phyloP scores from a whole-genome alignment of 2,888 invertebrate genomes.

The Caradrina clavipalpis region DNA sequence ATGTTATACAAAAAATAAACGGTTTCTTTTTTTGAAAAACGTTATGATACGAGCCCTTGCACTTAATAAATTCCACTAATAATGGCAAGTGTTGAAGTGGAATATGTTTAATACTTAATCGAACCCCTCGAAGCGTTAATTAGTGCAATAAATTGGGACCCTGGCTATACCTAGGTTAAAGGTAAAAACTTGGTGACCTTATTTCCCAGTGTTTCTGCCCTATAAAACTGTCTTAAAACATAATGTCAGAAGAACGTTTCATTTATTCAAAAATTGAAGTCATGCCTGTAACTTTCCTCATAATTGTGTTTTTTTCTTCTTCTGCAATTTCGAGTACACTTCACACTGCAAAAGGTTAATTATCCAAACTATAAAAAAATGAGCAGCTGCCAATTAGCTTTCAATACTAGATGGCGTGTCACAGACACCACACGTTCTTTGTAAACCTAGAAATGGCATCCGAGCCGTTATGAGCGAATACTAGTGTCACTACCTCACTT shows the following conservation, averaged over 20 bases:
- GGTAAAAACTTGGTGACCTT: constrained; percentile 47
- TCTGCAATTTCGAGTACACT: constrained; percentile 53
- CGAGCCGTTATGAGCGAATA: constrained; percentile 53
- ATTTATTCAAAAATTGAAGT: constrained; percentile 53
- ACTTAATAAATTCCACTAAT: constrained; percentile 18
- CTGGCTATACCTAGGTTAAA: background rate
- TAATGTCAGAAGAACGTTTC: constrained; percentile 49
- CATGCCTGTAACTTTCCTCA: constrained; percentile 32
- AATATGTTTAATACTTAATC: constrained; percentile 9
- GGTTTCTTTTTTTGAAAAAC: background rate
- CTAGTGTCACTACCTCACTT: constrained; percentile 55
- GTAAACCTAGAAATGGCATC: constrained; percentile 66
- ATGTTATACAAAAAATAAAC: constrained; percentile 29
- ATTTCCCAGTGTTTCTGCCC: constrained; percentile 20
- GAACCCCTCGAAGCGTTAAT: constrained; percentile 6
- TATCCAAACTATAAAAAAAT: constrained; percentile 64
- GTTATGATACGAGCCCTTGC: constrained; percentile 8
- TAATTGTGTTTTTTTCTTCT: constrained; percentile 50
- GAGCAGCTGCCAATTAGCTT: constrained; percentile 70
- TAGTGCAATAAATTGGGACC: constrained; percentile 24
- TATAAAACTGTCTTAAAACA: constrained; percentile 32
- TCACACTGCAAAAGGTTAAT: constrained; percentile 71
- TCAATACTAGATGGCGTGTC: constrained; percentile 64
- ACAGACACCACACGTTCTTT: constrained; percentile 51
- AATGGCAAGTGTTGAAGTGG: constrained; percentile 11